Percentiles rank a stretch among this genome's conserved stretches.
Conservation (phyloP, 2,888 invertebrate species). For the Eilema caniola region DNA sequence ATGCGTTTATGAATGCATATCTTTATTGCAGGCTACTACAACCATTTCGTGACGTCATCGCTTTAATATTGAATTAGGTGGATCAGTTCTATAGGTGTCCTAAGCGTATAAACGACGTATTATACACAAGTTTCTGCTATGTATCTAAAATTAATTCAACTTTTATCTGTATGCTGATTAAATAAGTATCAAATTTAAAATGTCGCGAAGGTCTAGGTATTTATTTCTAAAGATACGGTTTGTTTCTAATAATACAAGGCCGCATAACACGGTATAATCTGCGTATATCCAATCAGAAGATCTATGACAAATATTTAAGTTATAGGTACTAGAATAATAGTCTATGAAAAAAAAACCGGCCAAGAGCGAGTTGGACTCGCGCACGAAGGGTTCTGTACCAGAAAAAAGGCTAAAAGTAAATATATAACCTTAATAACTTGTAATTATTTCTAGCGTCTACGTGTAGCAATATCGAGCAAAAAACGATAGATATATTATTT, state of each 20-base stretch:
- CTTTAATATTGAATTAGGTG: slow-evolving; percentile 48
- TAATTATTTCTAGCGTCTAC: no score
- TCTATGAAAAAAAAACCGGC: no score
- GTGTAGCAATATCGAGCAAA: no score
- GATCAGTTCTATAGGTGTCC: slow-evolving; percentile 20
- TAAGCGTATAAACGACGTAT: neutral
- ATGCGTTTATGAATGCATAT: slow-evolving; percentile 52
- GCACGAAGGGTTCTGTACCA: no score
- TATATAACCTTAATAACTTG: no score
- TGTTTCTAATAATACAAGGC: slow-evolving; percentile 35
- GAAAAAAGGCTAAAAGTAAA: no score
- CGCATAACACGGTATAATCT: slow-evolving; percentile 4
- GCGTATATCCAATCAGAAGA: neutral
- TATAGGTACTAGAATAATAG: neutral
- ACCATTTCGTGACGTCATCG: slow-evolving; percentile 47
- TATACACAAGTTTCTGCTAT: neutral
- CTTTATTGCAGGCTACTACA: slow-evolving; percentile 39
- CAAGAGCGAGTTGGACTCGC: no score
- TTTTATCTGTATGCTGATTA: slow-evolving; percentile 8
- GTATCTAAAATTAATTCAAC: slow-evolving; percentile 8
- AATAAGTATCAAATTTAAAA: slow-evolving; percentile 23
- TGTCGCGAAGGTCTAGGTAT: slow-evolving; percentile 15
- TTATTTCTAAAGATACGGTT: slow-evolving; percentile 11
- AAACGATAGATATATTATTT: no score
- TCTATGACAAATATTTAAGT: neutral